Evolutionary conservation across 2,888 invertebrate species (phyloP), one percentile per base, ranked within the genome.

Genomic region (Amiota minor): DNA sequence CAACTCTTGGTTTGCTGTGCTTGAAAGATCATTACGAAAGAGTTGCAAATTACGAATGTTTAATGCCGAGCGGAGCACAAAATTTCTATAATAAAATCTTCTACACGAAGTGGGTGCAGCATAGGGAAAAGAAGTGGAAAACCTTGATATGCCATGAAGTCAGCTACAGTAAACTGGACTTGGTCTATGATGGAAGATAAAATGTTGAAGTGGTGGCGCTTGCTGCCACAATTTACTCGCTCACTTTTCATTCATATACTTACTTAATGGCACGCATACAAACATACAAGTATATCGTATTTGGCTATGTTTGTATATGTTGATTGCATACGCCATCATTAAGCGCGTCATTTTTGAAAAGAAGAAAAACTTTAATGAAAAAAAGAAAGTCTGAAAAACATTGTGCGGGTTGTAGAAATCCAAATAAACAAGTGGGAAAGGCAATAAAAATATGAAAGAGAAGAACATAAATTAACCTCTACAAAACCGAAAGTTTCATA

Each of bases 61-160:
- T 70, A 70, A 59, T 47, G 61, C 14, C 47, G 61, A 16, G 47
- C 77, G 50, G 72, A 75, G 72, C 75, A 72, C 79, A 79, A 78
- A 81, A 81, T 80, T 80, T 78, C 77, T 85, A 81, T 80, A 78
- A 78, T 85, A 82, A 85, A 82, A 85, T 78, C 79, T 78, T 79
- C 76, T 78, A 75, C 81, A 85, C 79, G 84, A 85, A 35, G 35
- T 35, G 35, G 35, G 78, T 35, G 67, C 6, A 20, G 20, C 18
- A 16, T 49, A 67, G 20, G 20, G 67, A 46, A 69, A 74, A 75
- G 75, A 59, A 50, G 65, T 53, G 49, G 64, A 55, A 55, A 76
- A 73, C 74, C 70, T 74, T 79, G 82, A 80, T 78, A 81, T 73
- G 77, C 74, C 75, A 74, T 73, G 75, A 78, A 82, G 79, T 74